Base-by-base conservation (phyloP, 2,113 vertebrate genomes). In the Colinus virginianus region DNA sequence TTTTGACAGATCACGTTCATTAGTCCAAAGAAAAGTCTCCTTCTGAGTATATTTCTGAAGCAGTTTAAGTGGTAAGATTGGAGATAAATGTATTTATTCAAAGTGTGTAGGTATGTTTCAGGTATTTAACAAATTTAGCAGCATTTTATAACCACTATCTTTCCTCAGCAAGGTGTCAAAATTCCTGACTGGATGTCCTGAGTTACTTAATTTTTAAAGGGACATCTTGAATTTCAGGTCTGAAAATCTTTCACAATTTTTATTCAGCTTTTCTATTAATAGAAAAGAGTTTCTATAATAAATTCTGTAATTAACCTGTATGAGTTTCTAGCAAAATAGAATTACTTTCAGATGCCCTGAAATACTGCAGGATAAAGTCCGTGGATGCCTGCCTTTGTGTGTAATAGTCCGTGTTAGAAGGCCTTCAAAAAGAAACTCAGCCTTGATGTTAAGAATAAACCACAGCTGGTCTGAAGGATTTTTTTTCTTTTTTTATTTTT, bases 1-100 rank as follows among this genome's bases (percentile, higher is more conserved):
- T 88, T 78, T 86, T 43, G 25, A 15, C 94, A 99, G 99, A 98
- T 99, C 94, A 98, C 99, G 9, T 99, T 99, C 75, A 98, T 99
- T 71, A 97, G 98, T 64, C 70, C 98, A 91, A 99, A 98, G 97
- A 99, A 99, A 97, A 99, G 97, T 82, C 83, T 99, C 66, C 98
- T 99, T 86, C 79, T 99, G 93, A 99, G 98, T 94, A 99, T 99
- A 97, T 98, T 99, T 93, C 97, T 99, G 62, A 99, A 99, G 96
- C 98, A 99, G 82, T 99, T 99, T 90, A 99, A 97, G 93, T 99
- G 99, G 99, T 99, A 95, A 98, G 98, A 55, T 61, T 55, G 19
- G 26, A 75, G 17, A 40, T 63, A 38, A 28, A 38, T 28, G 7
- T 68, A 56, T 8, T 67, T 58, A 18, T n/a, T 32, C n/a, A 11